These are phyloP conservation scores for Uloborus diversus DNA, from an alignment of 1,140 invertebrate species.

Conservation along the genomic window DNA sequence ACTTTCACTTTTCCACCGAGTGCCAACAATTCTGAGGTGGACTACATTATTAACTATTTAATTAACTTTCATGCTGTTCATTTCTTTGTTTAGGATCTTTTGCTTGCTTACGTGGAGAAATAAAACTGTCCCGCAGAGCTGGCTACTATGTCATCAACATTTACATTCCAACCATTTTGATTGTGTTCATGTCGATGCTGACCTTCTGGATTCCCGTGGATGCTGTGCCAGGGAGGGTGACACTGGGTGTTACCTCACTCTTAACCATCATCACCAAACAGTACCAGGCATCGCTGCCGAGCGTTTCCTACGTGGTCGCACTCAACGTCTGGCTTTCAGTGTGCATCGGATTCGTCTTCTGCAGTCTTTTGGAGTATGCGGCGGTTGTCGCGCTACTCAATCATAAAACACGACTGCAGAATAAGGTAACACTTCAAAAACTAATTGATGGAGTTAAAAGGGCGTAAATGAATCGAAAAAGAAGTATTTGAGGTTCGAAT, in stretches of 20 bases:
- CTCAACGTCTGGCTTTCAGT: conserved; percentile 87
- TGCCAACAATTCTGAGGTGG: not conserved
- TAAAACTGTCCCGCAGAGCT: conserved; percentile 58
- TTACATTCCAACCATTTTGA: conserved; percentile 63
- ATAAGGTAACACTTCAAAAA: no score
- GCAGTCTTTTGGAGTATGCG: conserved; percentile 75
- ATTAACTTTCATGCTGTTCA: no score
- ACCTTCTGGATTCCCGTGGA: conserved; percentile 63
- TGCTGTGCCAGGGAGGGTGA: conserved; percentile 62
- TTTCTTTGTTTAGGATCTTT: conserved; percentile 33
- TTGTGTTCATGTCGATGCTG: conserved; percentile 64
- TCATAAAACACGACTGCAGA: no score
- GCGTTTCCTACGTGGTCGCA: conserved; percentile 69
- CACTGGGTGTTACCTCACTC: conserved; percentile 45
- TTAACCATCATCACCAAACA: conserved; percentile 55
- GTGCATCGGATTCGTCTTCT: conserved; percentile 86
- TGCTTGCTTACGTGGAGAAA: conserved; percentile 26
- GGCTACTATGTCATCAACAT: conserved; percentile 64
- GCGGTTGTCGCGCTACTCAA: conserved; percentile 22
- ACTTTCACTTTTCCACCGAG: not conserved
- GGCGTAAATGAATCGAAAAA: not conserved
- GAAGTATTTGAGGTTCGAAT: not conserved
- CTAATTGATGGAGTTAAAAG: no score
- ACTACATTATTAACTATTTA: not conserved
- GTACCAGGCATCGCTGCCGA: conserved; percentile 45